Evolutionary conservation across 1,140 invertebrate species (phyloP), one percentile per base, ranked within the genome.

Genomic region (Eriosoma lanigerum): DNA sequence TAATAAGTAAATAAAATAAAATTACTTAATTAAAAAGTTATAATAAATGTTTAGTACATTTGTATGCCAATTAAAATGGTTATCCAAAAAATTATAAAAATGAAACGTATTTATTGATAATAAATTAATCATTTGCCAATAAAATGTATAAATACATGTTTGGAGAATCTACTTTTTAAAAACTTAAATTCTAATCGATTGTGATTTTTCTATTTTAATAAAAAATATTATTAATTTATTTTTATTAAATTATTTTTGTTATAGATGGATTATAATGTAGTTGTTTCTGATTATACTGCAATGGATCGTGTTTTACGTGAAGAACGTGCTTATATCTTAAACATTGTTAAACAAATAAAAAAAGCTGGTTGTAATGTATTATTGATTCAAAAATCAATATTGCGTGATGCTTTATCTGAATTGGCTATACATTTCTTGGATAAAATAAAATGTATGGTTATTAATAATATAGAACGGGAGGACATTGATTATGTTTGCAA

Each of bases 301-400:
- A 99, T 99, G 98, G 98, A 99, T 87, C 90, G 98, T 81, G 95
- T 99, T 0, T 85, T 99, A n/a, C 94, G 97, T 85, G 98, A 99
- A 87, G 98, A 99, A 87, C 90, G 98, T 73, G 91, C 95, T 68
- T 99, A 99, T 85, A 98, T 99, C 84, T 88, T 99, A 26, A 98
- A 99, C 84, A 98, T 99, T 85, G 95, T 98, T 0, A 99, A 99
- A 87, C 96, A 99, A 86, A 97, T 99, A 64, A 99, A 99, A 86
- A 98, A 98, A 84, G 89, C 96, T 82, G 97, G 97, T 9, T 99
- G 98, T 86, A 99, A 97, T 88, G 95, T 99, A 44, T 89, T 99
- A 1, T 88, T 99, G 19, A 96, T 99, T 66, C 98, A 99, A 87
- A 99, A 99, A 87, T 99, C 97, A 1, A 99, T 99, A 85, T 88